A percentile compares a stretch with the other conserved stretches of the same genome.
These are phyloP conservation scores for Drosophila subobscura DNA, from an alignment of 1,140 invertebrate genomes.

Conservation along the genomic window DNA sequence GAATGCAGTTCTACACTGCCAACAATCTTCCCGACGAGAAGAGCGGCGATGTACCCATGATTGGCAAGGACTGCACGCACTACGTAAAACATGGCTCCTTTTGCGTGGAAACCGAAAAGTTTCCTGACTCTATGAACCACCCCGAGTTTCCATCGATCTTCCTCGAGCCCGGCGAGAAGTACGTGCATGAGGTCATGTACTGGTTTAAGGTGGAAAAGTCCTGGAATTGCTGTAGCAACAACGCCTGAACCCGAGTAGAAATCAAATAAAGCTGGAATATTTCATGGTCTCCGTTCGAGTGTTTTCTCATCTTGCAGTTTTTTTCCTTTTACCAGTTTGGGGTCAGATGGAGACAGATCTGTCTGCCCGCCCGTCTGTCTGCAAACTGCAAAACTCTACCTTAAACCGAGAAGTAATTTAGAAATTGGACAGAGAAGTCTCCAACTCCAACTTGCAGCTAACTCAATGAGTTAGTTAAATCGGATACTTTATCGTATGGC, in stretches of 20 bases:
- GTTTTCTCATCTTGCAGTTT: not conserved
- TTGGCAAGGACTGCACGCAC: conserved; percentile 62
- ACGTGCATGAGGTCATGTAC: conserved; percentile 86
- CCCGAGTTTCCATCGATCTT: conserved; percentile 53
- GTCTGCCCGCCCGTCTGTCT: no score
- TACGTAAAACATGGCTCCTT: conserved; percentile 88
- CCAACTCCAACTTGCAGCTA: no score
- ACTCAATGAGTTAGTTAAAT: no score
- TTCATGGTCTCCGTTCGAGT: not conserved
- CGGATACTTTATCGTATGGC: no score
- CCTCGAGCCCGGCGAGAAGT: conserved; percentile 88
- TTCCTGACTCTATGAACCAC: conserved; percentile 94
- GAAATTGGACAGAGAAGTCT: no score
- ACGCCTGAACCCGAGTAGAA: conserved; percentile 14
- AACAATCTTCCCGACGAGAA: conserved; percentile 88
- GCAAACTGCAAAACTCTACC: no score
- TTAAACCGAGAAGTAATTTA: no score
- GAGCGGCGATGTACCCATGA: conserved; percentile 54
- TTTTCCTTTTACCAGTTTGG: not conserved
- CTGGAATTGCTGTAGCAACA: conserved; percentile 63
- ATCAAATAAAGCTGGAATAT: conserved; percentile 44
- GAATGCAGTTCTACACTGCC: conserved; percentile 95
- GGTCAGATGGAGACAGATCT: conserved; percentile 2
- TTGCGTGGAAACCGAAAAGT: conserved; percentile 96
- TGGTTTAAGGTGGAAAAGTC: conserved; percentile 86